A percentile compares a stretch with the other conserved stretches of the same genome.
Conservation (phyloP, 2,113 vertebrate genomes). For the Bombycilla garrulus region DNA sequence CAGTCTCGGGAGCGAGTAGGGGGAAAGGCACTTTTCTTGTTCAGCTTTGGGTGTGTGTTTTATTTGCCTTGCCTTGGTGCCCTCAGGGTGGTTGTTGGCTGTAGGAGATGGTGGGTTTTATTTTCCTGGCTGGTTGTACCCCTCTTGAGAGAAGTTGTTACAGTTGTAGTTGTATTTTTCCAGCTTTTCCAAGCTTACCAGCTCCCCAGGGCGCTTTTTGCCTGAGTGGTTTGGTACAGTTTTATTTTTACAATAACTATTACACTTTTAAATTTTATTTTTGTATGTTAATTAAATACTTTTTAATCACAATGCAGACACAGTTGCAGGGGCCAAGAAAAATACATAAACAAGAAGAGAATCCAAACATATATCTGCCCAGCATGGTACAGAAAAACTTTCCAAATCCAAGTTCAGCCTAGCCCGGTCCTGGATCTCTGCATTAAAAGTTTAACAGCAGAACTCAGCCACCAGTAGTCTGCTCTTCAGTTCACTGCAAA, state of each 20-base stretch:
- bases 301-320: constrained; percentile 39
- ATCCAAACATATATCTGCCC: constrained; percentile 61
- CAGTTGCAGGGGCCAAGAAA: constrained; percentile 51
- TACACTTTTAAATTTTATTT: constrained; percentile 71
- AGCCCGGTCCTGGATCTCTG: background rate
- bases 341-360: constrained; percentile 68
- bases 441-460: background rate
- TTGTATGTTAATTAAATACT: constrained; percentile 72
- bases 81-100: constrained; percentile 4
- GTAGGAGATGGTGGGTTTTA: constrained; percentile 2
- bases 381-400: constrained; percentile 23
- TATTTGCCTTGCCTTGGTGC: constrained; percentile 9
- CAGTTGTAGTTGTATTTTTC: constrained; percentile 44
- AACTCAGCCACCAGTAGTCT: background rate
- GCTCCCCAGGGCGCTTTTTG: constrained; percentile 23
- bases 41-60: background rate
- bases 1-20: background rate
- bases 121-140: constrained; percentile 47
- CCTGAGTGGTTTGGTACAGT: constrained; percentile 61
- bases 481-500: background rate
- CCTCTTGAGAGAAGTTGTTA: constrained; percentile 18
- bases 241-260: constrained; percentile 65
- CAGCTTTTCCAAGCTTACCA: constrained; percentile 45
- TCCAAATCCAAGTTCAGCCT: constrained; percentile 5
- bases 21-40: background rate